Conservation (phyloP, 2,797 vertebrate species). For the Sebastolobus altivelis region DNA sequence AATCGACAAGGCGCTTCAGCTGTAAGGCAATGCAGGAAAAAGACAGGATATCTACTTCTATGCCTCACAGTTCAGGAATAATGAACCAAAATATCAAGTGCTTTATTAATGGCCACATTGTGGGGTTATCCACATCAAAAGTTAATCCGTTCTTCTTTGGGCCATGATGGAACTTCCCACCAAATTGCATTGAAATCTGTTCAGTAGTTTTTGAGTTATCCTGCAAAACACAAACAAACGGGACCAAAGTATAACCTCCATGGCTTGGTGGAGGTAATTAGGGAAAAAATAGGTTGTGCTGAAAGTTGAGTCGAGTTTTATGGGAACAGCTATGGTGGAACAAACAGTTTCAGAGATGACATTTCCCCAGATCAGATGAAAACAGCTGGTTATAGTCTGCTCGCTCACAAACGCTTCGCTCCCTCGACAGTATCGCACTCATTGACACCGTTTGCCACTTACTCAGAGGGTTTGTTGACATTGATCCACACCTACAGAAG, state of each 20-base stretch:
- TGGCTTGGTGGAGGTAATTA: constrained; percentile 11
- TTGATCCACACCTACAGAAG: constrained; percentile 65
- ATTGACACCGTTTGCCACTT: constrained; percentile 57
- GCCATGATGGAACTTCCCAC: neutral
- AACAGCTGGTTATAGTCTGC: constrained; percentile 22
- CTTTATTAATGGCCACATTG: neutral
- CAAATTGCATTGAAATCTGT: constrained; percentile 1
- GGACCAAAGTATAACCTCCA: neutral
- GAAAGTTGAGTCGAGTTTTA: constrained; percentile 7
- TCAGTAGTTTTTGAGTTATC: neutral
- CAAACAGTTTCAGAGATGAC: constrained; percentile 23
- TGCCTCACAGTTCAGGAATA: neutral
- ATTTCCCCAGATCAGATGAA: constrained; percentile 43
- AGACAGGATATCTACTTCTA: neutral
- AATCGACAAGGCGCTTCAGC: neutral
- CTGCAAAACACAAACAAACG: constrained; percentile 17
- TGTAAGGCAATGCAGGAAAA: neutral
- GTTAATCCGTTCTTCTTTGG: neutral
- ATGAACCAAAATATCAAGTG: neutral
- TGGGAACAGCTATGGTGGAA: constrained; percentile 3
- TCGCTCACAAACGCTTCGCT: constrained; percentile 28
- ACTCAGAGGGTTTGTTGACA: constrained; percentile 56
- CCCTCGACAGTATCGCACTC: constrained; percentile 33
- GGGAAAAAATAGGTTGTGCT: neutral
- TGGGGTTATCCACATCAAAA: neutral